Percentiles rank a stretch among this genome's conserved stretches.
phyloP scores from a whole-genome alignment of 2,113 vertebrate species.

The Gracilinanus agilis region DNA sequence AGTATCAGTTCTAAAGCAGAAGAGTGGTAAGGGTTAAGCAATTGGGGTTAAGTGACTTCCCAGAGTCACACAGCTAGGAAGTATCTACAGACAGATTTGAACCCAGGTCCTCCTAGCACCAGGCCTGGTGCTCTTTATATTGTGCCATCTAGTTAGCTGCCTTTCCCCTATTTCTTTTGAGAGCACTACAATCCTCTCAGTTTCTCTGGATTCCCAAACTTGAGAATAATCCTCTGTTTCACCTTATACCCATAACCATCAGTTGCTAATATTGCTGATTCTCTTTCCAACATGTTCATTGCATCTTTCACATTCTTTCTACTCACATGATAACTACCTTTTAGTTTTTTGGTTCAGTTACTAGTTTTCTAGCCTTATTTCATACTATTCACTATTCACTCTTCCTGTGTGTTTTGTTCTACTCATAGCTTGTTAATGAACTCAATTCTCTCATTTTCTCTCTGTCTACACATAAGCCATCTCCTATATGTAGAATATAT shows the following conservation, averaged over 20 bases:
- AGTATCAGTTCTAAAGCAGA: too few species aligned
- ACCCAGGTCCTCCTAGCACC: too few species aligned
- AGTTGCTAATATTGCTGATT: neutral
- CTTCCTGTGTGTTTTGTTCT: neutral
- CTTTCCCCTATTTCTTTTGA: neutral
- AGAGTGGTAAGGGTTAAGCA: too few species aligned
- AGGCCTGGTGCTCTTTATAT: too few species aligned
- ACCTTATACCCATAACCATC: neutral
- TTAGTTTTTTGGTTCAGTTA: too few species aligned
- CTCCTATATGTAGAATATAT: neutral
- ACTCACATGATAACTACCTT: neutral
- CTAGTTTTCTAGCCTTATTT: neutral
- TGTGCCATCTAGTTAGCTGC: too few species aligned
- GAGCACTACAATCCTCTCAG: neutral
- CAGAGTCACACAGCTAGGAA: too few species aligned
- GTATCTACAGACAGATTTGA: too few species aligned
- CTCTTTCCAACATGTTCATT: neutral
- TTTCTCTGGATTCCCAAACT: neutral
- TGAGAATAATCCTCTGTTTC: neutral
- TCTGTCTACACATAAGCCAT: neutral
- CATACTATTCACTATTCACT: neutral
- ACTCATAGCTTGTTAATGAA: neutral
- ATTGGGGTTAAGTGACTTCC: too few species aligned
- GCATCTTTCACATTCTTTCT: neutral
- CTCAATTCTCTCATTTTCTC: neutral